phyloP scores from a whole-genome alignment of 2,888 invertebrate genomes.

The Stenodera caucasica region DNA sequence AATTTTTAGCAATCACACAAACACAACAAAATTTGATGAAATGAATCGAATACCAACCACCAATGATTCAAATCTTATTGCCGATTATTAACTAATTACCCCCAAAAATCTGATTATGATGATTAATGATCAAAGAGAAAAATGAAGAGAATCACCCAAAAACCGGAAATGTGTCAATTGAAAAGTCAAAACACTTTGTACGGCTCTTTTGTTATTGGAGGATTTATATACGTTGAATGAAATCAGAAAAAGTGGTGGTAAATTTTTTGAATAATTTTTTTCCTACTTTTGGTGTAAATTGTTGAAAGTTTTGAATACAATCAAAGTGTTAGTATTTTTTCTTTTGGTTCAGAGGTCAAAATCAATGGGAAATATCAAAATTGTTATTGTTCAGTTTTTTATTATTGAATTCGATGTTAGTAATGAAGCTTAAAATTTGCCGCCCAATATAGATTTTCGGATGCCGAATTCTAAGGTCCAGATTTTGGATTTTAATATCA shows the following conservation, averaged over 20 bases:
- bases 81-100: background rate
- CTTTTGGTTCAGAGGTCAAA: too few species aligned
- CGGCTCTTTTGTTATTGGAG: too few species aligned
- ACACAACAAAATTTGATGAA: background rate
- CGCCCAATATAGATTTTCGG: too few species aligned
- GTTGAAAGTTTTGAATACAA: background rate
- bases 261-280: background rate
- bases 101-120: background rate
- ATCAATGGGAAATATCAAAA: too few species aligned
- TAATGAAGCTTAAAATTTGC: too few species aligned
- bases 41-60: background rate
- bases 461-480: too few species aligned
- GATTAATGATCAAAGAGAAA: background rate
- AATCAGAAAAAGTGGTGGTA: background rate
- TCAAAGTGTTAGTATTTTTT: too few species aligned
- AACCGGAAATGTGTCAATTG: background rate
- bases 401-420: too few species aligned
- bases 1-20: background rate
- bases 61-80: background rate
- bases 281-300: background rate
- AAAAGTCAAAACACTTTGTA: too few species aligned
- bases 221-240: background rate
- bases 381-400: too few species aligned
- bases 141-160: background rate
- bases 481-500: too few species aligned